Evolutionary conservation across 2,113 vertebrate genomes (phyloP).

Genomic region (Oncorhynchus keta): DNA sequence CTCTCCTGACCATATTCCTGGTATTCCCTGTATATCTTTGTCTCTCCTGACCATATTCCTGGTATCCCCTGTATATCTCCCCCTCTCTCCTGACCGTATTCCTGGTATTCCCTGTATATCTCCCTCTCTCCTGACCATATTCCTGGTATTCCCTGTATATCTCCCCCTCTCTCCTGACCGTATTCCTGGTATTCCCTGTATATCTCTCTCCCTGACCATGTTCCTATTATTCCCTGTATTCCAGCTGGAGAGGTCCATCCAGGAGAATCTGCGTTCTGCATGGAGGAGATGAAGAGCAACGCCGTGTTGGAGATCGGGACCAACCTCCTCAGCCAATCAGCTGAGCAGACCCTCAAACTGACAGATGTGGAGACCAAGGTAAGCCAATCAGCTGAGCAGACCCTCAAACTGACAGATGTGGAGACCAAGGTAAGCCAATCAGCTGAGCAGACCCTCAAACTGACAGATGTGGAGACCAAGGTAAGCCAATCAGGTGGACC

Average conservation of each 20-base stretch:
- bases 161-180: too few species aligned
- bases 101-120: too few species aligned
- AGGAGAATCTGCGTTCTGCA: slow-evolving; percentile 70
- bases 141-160: too few species aligned
- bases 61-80: too few species aligned
- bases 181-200: too few species aligned
- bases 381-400: slow-evolving; percentile 69
- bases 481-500: slow-evolving; percentile 77
- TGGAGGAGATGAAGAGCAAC: slow-evolving; percentile 67
- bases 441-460: slow-evolving; percentile 77
- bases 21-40: too few species aligned
- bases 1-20: too few species aligned
- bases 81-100: too few species aligned
- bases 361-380: slow-evolving; percentile 78
- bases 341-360: slow-evolving; percentile 78
- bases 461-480: slow-evolving; percentile 76
- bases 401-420: slow-evolving; percentile 74
- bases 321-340: slow-evolving; percentile 75
- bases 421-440: slow-evolving; percentile 79
- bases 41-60: too few species aligned
- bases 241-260: slow-evolving; percentile 77
- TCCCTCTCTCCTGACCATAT: too few species aligned
- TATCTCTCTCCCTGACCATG: too few species aligned
- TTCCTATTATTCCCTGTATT: background rate
- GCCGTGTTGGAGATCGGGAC: slow-evolving; percentile 76